Base-by-base conservation (phyloP, 2,113 vertebrate genomes). In the Ovibos moschatus region DNA sequence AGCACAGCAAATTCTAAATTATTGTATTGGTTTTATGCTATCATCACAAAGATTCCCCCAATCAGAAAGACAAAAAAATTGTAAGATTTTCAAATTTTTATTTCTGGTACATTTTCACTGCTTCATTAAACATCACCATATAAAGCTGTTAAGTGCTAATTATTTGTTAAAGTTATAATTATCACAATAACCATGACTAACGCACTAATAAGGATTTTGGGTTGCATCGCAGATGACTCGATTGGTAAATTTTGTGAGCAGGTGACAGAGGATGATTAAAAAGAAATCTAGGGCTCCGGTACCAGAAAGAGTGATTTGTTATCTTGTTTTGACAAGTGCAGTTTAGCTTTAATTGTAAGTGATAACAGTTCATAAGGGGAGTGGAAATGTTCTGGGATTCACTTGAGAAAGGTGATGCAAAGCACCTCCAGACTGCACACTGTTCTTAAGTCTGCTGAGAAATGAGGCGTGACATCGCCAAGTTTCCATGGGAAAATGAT, bases 311-410 rank as follows among this genome's bases (percentile, higher is more conserved):
- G 12, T 0, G 17, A 94, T 97, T 97, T 95, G 60, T 97, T 95
- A 97, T 93, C 84, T 79, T 97, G 95, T 96, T 97, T 97, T 97
- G 97, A 98, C 94, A 97, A 96, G 89, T 43, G 64, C 91, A 78
- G 84, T 85, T 96, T 94, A 95, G 84, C 96, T 98, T 98, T 98
- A 97, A 97, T 98, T 96, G 95, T 97, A 97, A 6, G 14, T 95
- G 97, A 95, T 97, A 97, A 98, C 88, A 94, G 94, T 98, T 95
- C 76, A 30, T 95, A 96, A 96, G 58, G 92, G 57, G 87, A 62
- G 33, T 93, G 84, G 96, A 96, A 84, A 92, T 85, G 64, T 53
- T 47, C 79, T 89, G 74, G 96, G 97, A 96, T 96, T 95, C 92
- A 58, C 89, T 97, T 85, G 87, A 84, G 71, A 93, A 96, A 97